These are phyloP conservation scores for Probosciger aterrimus DNA, from an alignment of 2,113 vertebrate genomes.

Conservation along the genomic window DNA sequence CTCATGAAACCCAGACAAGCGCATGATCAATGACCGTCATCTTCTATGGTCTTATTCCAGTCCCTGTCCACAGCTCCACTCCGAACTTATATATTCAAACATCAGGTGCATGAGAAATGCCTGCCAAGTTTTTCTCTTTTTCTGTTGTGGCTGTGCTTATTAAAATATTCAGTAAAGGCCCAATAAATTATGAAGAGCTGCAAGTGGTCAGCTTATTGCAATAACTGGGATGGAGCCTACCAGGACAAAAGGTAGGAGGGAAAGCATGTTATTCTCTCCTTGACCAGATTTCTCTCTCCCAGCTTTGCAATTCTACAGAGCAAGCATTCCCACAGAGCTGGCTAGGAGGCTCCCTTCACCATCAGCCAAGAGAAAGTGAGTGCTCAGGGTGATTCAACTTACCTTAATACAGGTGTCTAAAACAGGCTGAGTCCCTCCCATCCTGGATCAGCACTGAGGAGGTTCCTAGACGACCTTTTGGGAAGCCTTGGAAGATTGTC, in stretches of 20 bases:
- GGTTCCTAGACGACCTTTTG: neutral
- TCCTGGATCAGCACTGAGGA: neutral
- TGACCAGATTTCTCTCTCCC: neutral
- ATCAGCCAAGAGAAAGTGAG: neutral
- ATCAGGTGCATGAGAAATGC: neutral
- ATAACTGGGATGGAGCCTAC: neutral
- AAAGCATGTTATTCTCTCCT: neutral
- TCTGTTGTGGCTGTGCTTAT: neutral
- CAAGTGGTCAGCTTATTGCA: neutral
- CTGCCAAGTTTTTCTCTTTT: neutral
- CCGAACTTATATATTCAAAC: neutral
- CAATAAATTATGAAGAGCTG: neutral
- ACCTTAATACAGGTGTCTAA: neutral
- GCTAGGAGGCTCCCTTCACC: neutral
- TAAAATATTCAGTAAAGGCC: neutral
- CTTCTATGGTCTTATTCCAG: neutral
- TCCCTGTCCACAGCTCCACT: neutral
- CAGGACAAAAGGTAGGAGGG: neutral
- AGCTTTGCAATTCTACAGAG: neutral
- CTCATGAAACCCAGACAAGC: neutral
- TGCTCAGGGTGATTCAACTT: neutral
- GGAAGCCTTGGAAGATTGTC: neutral
- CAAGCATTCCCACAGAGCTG: neutral
- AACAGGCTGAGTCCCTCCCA: neutral
- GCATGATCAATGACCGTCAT: neutral